These are phyloP conservation scores for Aurelia aurita complex sp. Pacific DNA, from an alignment of 30 jellyfish, hydroid and myxozoan species.

Conservation along the genomic window DNA sequence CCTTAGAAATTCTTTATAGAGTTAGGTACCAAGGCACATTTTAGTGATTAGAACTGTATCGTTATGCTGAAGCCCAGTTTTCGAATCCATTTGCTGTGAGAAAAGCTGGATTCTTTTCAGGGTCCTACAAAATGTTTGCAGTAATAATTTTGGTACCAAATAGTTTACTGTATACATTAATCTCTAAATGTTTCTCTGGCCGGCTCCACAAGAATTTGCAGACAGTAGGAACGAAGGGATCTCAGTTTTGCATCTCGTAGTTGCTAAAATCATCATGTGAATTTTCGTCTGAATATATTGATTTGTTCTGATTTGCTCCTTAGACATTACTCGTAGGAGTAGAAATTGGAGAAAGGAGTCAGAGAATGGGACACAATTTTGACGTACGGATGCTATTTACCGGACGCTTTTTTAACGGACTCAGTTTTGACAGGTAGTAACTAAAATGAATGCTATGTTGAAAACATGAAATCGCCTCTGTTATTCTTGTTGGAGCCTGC, in stretches of 20 bases:
- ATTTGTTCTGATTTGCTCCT: neutral
- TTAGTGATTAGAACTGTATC: no score
- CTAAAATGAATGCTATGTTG: no score
- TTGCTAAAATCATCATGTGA: neutral
- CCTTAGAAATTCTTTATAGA: no score
- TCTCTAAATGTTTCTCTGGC: conserved; percentile 4
- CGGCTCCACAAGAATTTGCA: conserved; percentile 55
- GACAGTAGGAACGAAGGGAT: neutral
- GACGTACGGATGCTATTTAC: neutral
- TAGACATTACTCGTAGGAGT: neutral
- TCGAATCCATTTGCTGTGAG: no score
- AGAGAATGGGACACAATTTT: conserved; percentile 53
- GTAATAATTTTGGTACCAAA: no score
- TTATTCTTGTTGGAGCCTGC: conserved; percentile 72
- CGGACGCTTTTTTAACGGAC: no score
- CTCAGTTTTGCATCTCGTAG: conserved; percentile 1
- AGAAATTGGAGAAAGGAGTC: conserved; percentile 78
- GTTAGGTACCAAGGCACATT: no score
- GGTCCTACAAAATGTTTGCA: no score
- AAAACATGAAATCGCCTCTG: conserved; percentile 4
- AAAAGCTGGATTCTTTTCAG: no score
- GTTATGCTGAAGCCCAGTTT: no score
- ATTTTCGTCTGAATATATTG: neutral
- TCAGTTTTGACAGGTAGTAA: no score
- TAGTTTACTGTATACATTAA: no score